These are phyloP conservation scores for Eristalis arbustorum DNA, from an alignment of 2,888 invertebrate genomes.

Conservation along the genomic window DNA sequence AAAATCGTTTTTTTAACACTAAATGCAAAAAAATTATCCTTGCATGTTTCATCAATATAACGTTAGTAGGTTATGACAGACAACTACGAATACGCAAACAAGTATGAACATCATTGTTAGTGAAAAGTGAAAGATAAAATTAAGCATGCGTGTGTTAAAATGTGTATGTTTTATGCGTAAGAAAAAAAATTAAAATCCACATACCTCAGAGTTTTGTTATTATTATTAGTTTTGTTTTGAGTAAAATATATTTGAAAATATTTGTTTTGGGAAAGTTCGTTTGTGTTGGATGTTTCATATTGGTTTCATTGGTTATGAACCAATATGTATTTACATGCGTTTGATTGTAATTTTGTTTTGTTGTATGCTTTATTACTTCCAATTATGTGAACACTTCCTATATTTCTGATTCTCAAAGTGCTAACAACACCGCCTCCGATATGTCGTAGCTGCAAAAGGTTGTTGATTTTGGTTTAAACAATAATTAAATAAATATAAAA, in stretches of 20 bases:
- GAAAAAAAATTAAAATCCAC: conserved; percentile 63
- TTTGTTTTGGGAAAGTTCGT: conserved; percentile 35
- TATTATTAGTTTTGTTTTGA: conserved; percentile 23
- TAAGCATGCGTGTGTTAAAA: conserved; percentile 37
- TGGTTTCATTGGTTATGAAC: conserved; percentile 10
- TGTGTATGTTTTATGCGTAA: conserved; percentile 51
- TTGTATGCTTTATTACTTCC: conserved; percentile 37
- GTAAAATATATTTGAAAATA: conserved; percentile 53
- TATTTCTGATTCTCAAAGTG: conserved; percentile 74
- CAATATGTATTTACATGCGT: conserved; percentile 12
- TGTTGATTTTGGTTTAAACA: conserved; percentile 48
- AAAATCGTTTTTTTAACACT: not conserved
- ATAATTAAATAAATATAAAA: conserved; percentile 41
- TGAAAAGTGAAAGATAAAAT: conserved; percentile 6
- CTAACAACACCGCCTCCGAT: conserved; percentile 79
- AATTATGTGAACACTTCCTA: conserved; percentile 46
- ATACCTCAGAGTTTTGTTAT: conserved; percentile 55
- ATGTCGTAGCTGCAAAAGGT: conserved; percentile 77
- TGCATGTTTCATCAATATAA: not conserved
- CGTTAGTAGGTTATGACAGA: conserved; percentile 30
- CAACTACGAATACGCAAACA: conserved; percentile 52
- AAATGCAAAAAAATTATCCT: not conserved
- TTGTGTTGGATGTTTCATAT: conserved; percentile 10
- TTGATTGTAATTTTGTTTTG: conserved; percentile 30
- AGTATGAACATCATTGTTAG: conserved; percentile 25